phyloP scores from a whole-genome alignment of 2,113 vertebrate genomes.

The Eurypyga helias region DNA sequence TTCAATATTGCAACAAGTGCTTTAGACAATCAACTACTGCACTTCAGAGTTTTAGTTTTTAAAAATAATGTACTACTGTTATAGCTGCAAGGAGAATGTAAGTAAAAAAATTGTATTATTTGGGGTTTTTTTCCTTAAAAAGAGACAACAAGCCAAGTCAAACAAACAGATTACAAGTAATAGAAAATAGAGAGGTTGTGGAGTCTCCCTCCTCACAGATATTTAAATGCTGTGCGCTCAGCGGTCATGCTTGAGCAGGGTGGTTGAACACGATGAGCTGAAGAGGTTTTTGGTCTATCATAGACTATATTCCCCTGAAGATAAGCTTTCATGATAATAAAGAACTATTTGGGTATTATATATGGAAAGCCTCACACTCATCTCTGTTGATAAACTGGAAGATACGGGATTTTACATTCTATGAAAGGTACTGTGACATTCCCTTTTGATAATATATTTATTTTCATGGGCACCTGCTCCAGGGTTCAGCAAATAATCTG shows the following conservation, averaged over 20 bases:
- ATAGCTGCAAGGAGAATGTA: background rate
- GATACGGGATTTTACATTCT: background rate
- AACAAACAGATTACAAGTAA: background rate
- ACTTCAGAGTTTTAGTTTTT: background rate
- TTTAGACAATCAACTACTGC: background rate
- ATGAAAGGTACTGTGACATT: background rate
- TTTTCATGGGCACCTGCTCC: background rate
- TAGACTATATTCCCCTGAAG: background rate
- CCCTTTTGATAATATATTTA: background rate
- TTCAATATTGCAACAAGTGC: background rate
- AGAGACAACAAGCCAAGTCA: background rate
- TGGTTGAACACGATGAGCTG: background rate
- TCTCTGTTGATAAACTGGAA: background rate
- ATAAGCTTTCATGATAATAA: background rate
- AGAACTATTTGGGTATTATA: background rate
- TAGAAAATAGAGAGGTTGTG: background rate
- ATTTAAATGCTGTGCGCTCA: background rate
- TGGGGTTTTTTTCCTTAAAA: background rate
- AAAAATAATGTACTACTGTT: background rate
- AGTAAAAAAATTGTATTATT: background rate
- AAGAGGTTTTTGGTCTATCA: background rate
- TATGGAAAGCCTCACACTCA: background rate
- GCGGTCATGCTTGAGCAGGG: background rate
- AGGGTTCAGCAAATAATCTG: conserved; percentile 17
- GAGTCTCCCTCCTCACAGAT: background rate